Percentiles rank a stretch among this genome's conserved stretches.
phyloP scores from a whole-genome alignment of 2,888 invertebrate genomes.

The Abrostola triplasia region DNA sequence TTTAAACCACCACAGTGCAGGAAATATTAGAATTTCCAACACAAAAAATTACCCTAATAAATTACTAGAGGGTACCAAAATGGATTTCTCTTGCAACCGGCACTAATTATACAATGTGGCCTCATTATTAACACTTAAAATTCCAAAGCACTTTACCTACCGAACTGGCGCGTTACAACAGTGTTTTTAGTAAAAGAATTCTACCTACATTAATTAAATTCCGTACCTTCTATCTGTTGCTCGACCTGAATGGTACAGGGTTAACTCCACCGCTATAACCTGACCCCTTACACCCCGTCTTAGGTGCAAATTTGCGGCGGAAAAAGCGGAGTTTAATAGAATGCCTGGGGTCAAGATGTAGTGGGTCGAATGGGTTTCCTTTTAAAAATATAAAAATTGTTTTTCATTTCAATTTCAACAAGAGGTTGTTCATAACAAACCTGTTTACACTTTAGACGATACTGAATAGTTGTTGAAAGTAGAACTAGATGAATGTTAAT shows the following conservation, averaged over 20 bases:
- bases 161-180: constrained; percentile 61
- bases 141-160: constrained; percentile 60
- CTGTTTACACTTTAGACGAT: constrained; percentile 58
- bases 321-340: constrained; percentile 54
- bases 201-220: constrained; percentile 78
- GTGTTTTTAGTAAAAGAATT: constrained; percentile 70
- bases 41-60: constrained; percentile 16
- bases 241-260: constrained; percentile 56
- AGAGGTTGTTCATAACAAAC: constrained; percentile 62
- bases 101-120: constrained; percentile 55
- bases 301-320: constrained; percentile 29
- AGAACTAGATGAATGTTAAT: constrained; percentile 29
- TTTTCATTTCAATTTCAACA: constrained; percentile 65
- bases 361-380: constrained; percentile 57
- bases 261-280: constrained; percentile 57
- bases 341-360: constrained; percentile 52
- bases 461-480: constrained; percentile 38
- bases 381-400: constrained; percentile 71
- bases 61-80: constrained; percentile 22
- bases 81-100: constrained; percentile 18
- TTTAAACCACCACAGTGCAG: neutral
- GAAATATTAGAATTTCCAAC: constrained; percentile 13
- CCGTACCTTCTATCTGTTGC: constrained; percentile 63
- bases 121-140: constrained; percentile 65
- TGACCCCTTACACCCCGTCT: constrained; percentile 61